A percentile compares a stretch with the other conserved stretches of the same genome.
phyloP scores from a whole-genome alignment of 2,797 vertebrate genomes.

The Gila robusta region DNA sequence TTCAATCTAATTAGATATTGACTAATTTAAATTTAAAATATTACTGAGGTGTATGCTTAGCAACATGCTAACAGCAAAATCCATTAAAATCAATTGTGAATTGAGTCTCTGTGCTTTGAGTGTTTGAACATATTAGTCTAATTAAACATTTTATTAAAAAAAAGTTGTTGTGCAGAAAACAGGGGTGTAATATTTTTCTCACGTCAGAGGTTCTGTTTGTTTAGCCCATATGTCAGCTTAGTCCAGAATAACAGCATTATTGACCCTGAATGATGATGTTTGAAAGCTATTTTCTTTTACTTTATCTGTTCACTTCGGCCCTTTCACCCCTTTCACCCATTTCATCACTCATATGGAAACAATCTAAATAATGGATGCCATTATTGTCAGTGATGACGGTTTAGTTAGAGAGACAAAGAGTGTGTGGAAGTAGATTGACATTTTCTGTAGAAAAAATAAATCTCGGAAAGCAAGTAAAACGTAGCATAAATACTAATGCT shows the following conservation, averaged over 20 bases:
- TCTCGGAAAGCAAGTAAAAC: background rate
- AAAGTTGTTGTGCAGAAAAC: background rate
- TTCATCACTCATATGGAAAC: background rate
- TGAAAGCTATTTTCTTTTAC: background rate
- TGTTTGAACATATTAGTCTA: background rate
- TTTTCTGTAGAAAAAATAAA: background rate
- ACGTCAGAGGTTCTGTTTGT: background rate
- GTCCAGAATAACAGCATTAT: background rate
- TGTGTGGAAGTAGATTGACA: background rate
- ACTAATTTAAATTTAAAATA: background rate
- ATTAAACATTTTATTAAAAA: background rate
- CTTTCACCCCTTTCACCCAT: background rate
- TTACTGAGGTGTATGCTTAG: background rate
- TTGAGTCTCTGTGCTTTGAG: background rate
- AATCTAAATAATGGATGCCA: constrained; percentile 1
- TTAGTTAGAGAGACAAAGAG: background rate
- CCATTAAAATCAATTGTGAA: background rate
- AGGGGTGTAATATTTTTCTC: background rate
- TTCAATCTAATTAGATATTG: rapidly evolving
- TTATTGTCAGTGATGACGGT: background rate
- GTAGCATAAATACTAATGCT: background rate
- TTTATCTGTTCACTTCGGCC: background rate
- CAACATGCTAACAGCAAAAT: background rate
- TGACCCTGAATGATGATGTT: constrained; percentile 5
- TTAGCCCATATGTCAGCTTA: background rate